Evolutionary conservation across 2,113 vertebrate species (phyloP), one percentile per base, ranked within the genome.

Genomic region (Lucifuga dentata): DNA sequence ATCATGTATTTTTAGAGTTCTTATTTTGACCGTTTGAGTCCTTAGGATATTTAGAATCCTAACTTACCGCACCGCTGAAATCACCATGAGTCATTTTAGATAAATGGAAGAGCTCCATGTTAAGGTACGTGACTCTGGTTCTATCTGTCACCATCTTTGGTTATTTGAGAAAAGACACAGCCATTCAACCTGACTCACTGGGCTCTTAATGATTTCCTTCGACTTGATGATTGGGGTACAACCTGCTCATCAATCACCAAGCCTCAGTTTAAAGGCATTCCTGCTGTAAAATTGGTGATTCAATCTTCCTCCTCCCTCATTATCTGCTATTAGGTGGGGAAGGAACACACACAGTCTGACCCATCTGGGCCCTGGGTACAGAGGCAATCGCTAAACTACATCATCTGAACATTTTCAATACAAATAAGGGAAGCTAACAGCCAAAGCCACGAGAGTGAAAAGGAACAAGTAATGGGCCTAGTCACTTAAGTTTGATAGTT

Each of bases 241-340:
- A 63, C 75, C 69, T 61, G 17, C 78, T 88, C 81, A 86, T 90
- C 81, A 82, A 88, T 88, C 75, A 81, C 48, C 26, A 0, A 39
- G 49, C 46, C 41, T 75, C 35, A 48, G 72, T 84, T 29, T 75
- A 11, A 49, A 82, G 65, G 78, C 77, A 71, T 73, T 75, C 73
- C 76, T 60, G 76, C 64, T 63, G 62, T 56, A 77, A 80, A 83
- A 59, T 68, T 76, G 50, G 73, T 75, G 66, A 87, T 80, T 81
- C 78, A 68, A 65, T 73, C 57, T 78, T 73, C 59, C 73, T 46
- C 62, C 13, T 67, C 50, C 5, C 52, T 79, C 73, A 89, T 91
- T 90, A 85, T 90, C 80, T 67, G 78, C 66, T 71, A 90, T 90
- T 90, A 89, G 20, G 16, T 70, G 66, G 75, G 50, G 19, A 60